These are phyloP conservation scores for Phymatocera aterrima DNA, from an alignment of 2,888 invertebrate genomes.

Conservation along the genomic window DNA sequence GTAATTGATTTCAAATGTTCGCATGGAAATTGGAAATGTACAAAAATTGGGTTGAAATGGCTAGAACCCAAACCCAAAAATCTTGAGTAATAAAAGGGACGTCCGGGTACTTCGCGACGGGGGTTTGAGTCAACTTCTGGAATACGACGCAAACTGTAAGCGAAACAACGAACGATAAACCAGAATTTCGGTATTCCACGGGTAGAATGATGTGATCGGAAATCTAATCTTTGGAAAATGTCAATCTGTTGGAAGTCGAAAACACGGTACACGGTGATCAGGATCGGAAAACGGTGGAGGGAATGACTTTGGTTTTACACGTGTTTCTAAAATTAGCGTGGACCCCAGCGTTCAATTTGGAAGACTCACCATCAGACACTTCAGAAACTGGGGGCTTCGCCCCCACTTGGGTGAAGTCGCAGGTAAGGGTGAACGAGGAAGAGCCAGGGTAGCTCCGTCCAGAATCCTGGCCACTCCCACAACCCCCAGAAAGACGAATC, in stretches of 20 bases:
- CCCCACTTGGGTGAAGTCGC: neutral
- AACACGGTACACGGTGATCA: neutral
- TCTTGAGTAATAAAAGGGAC: too few species aligned
- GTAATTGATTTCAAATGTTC: too few species aligned
- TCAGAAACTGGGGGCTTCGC: neutral
- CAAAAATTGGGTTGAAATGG: too few species aligned
- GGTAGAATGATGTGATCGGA: neutral
- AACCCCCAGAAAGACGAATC: conserved; percentile 30
- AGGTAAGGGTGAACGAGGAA: conserved; percentile 6
- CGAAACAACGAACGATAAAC: neutral
- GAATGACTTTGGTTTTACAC: conserved; percentile 38
- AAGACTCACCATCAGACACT: neutral
- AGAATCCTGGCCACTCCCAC: conserved; percentile 21
- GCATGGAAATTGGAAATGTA: too few species aligned
- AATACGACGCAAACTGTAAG: neutral
- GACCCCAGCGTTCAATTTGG: neutral
- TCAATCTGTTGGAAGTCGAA: neutral
- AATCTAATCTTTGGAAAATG: neutral
- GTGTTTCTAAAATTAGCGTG: conserved; percentile 25
- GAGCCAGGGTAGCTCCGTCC: conserved; percentile 19
- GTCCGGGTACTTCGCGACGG: too few species aligned
- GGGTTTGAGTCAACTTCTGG: too few species aligned
- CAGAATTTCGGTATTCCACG: neutral
- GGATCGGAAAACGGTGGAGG: neutral
- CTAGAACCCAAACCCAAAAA: too few species aligned